These are phyloP conservation scores for Cyclura pinguis DNA, from an alignment of 2,797 vertebrate genomes.

Conservation along the genomic window DNA sequence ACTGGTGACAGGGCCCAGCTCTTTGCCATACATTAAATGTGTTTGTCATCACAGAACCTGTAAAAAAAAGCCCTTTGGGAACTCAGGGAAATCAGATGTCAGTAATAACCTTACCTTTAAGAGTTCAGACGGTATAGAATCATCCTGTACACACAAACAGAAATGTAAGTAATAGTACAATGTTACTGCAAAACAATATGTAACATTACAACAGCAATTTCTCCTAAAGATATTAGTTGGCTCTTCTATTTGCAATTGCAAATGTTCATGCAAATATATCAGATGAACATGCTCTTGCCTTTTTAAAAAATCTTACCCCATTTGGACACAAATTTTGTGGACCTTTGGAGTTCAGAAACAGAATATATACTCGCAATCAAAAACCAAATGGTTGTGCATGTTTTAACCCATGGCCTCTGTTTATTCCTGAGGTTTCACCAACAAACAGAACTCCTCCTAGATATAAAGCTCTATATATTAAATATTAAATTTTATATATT, in stretches of 20 bases:
- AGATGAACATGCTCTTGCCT: not conserved
- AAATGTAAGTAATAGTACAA: not conserved
- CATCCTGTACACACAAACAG: not conserved
- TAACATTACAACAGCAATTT: not conserved
- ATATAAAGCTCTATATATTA: not conserved
- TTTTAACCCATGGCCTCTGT: not conserved
- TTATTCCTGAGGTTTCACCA: constrained; percentile 28
- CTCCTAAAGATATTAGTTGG: not conserved
- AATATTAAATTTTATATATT: too few species aligned
- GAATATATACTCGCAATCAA: not conserved
- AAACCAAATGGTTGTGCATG: not conserved
- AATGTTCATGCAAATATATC: not conserved
- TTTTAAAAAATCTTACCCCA: not conserved
- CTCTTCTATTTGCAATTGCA: not conserved
- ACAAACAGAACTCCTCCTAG: not conserved
- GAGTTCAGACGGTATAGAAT: not conserved
- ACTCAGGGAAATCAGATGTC: not conserved
- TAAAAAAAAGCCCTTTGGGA: not conserved
- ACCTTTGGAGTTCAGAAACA: not conserved
- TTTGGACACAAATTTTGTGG: not conserved
- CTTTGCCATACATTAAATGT: not conserved
- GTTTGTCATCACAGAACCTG: not conserved
- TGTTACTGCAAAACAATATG: not conserved
- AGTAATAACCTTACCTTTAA: not conserved
- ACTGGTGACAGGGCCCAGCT: not conserved